Evolutionary conservation across 2,888 invertebrate genomes (phyloP).

Genomic region (Drosophila niveifrons): DNA sequence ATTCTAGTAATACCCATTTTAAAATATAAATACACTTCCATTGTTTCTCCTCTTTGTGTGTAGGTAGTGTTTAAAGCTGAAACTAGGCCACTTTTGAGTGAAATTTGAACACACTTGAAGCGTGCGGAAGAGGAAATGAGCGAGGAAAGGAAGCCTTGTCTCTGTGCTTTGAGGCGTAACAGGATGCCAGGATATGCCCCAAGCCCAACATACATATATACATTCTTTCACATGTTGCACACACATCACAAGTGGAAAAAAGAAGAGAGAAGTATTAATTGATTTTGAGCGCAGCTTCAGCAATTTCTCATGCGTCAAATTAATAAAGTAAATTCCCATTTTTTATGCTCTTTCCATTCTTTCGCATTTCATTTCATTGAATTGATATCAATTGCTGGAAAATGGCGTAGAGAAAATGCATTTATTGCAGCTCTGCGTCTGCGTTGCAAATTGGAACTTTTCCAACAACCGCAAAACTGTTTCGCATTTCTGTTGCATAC

Average conservation of each 20-base stretch:
- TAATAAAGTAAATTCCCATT: constrained; percentile 50
- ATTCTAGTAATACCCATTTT: constrained; percentile 1
- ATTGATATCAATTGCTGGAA: constrained; percentile 1
- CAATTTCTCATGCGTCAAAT: constrained; percentile 43
- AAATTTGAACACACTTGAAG: constrained; percentile 50
- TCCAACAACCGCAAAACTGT: constrained; percentile 26
- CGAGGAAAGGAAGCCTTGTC: constrained; percentile 8
- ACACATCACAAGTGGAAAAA: not conserved
- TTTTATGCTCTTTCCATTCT: not conserved
- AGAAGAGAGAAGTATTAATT: constrained; percentile 61
- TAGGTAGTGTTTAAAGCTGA: constrained; percentile 3
- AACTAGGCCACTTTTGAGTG: constrained; percentile 50
- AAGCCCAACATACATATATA: not conserved
- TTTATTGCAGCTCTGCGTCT: constrained; percentile 12
- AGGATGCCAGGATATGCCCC: constrained; percentile 22
- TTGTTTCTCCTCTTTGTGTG: not conserved
- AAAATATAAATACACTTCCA: not conserved
- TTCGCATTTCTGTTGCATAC: constrained; percentile 5
- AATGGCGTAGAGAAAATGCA: constrained; percentile 24
- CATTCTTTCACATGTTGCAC: constrained; percentile 70
- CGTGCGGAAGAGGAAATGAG: constrained; percentile 35
- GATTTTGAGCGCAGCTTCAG: constrained; percentile 51
- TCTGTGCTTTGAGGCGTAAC: constrained; percentile 15
- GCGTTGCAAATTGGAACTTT: constrained; percentile 1
- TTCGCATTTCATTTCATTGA: not conserved